phyloP scores from a whole-genome alignment of 2,888 invertebrate genomes.

The Muschampia plurimacula region DNA sequence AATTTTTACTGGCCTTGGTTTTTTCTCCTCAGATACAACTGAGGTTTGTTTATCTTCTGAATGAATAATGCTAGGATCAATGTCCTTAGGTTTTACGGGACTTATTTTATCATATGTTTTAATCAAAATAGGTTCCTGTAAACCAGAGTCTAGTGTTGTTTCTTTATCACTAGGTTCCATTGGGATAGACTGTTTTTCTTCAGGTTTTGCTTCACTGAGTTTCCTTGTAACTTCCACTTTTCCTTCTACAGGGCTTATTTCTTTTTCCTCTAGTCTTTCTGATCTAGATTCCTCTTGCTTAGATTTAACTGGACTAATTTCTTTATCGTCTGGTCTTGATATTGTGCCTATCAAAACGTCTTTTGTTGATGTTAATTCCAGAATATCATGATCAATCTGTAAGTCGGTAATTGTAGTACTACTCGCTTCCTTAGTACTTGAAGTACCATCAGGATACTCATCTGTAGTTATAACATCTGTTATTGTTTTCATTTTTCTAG shows the following conservation, averaged over 20 bases:
- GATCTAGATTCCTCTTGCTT: conserved; percentile 12
- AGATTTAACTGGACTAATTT: neutral
- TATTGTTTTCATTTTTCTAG: conserved; percentile 30
- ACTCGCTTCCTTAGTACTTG: conserved; percentile 31
- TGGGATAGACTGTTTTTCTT: neutral
- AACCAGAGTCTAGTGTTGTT: neutral
- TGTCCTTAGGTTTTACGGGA: neutral
- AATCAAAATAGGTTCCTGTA: too few relatives aligned
- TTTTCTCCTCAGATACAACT: too few relatives aligned
- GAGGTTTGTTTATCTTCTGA: neutral
- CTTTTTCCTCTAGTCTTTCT: neutral
- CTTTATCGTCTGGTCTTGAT: conserved; percentile 27
- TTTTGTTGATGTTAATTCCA: conserved; percentile 32
- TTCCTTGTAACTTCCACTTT: neutral
- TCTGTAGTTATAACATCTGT: conserved; percentile 33
- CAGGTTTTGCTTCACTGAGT: neutral
- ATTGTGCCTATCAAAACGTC: conserved; percentile 34
- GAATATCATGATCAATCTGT: conserved; percentile 27
- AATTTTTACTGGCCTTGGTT: too few relatives aligned
- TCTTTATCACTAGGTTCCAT: neutral
- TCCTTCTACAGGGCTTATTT: neutral
- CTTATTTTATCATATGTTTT: neutral
- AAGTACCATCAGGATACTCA: conserved; percentile 28
- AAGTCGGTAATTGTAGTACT: conserved; percentile 34
- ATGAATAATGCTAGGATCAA: neutral